A percentile compares a stretch with the other conserved stretches of the same genome.
Conservation (phyloP, 92 coral and sea anemone species). For the Porites evermanni region DNA sequence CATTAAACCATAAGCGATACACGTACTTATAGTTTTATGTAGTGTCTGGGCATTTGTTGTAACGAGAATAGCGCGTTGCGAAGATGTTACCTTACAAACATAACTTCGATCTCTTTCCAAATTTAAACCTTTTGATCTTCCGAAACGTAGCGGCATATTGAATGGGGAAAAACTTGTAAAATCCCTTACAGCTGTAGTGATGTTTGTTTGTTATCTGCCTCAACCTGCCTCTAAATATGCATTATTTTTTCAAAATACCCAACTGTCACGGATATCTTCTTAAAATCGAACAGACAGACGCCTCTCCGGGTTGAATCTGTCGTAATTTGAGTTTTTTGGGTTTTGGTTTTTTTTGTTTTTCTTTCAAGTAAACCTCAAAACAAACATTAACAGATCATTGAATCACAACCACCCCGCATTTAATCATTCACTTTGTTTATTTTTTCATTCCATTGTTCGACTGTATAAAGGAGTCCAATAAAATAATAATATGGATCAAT, state of each 20-base stretch:
- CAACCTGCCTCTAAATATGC: too few relatives aligned
- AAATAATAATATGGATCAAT: constrained; percentile 17
- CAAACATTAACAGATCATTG: neutral
- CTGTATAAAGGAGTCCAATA: neutral
- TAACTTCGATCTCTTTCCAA: constrained; percentile 13
- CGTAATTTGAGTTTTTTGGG: too few relatives aligned
- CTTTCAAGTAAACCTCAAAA: too few relatives aligned
- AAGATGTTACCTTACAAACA: constrained; percentile 34
- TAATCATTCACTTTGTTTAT: neutral
- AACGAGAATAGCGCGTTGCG: neutral
- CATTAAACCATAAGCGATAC: too few relatives aligned
- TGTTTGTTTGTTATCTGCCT: neutral
- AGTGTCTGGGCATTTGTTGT: too few relatives aligned
- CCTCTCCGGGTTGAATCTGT: neutral
- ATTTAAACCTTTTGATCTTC: constrained; percentile 56
- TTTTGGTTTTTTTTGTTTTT: neutral
- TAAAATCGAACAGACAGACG: neutral
- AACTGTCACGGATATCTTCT: too few relatives aligned
- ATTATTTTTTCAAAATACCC: too few relatives aligned
- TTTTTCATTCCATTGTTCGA: neutral
- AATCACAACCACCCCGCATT: neutral
- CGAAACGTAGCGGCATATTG: constrained; percentile 67
- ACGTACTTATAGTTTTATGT: too few relatives aligned
- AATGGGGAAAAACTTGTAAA: neutral
- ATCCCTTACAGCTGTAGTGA: neutral